These are phyloP conservation scores for Zapus hudsonius DNA, from an alignment of 2,113 vertebrate genomes.

Conservation along the genomic window DNA sequence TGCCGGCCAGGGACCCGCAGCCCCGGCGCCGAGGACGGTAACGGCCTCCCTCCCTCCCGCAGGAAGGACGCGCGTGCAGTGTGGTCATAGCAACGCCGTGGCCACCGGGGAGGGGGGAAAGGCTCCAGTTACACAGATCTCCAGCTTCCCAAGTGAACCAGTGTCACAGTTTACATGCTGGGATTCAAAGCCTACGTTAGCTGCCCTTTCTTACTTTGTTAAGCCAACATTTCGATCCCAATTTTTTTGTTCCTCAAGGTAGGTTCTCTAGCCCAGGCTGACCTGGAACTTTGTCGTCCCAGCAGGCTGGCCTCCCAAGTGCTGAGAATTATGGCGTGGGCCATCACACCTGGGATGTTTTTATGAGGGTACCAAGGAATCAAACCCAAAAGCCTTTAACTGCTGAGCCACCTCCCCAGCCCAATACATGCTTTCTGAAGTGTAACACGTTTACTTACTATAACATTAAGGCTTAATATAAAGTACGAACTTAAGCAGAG, in stretches of 20 bases:
- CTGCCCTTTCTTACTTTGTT: background rate
- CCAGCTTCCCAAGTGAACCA: background rate
- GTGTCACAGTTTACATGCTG: background rate
- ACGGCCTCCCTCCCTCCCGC: too few species aligned
- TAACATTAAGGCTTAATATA: constrained; percentile 11
- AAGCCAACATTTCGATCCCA: background rate
- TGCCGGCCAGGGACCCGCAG: too few species aligned
- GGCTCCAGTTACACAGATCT: background rate
- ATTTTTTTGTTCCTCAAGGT: too few species aligned
- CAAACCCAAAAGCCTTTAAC: too few species aligned
- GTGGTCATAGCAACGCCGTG: constrained; percentile 58
- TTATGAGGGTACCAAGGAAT: too few species aligned
- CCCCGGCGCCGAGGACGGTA: too few species aligned
- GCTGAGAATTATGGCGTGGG: too few species aligned
- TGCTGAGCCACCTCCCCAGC: background rate
- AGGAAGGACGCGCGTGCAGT: background rate
- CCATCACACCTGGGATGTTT: too few species aligned
- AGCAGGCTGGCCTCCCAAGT: background rate
- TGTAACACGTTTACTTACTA: background rate
- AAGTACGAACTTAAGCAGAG: background rate
- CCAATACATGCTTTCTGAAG: constrained; percentile 46
- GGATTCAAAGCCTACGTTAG: background rate
- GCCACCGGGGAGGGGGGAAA: background rate
- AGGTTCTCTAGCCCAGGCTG: too few species aligned
- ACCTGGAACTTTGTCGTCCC: too few species aligned